Evolutionary conservation across 2,888 invertebrate species (phyloP), one percentile per base, ranked within the genome.

Genomic region (Callosobruchus maculatus): DNA sequence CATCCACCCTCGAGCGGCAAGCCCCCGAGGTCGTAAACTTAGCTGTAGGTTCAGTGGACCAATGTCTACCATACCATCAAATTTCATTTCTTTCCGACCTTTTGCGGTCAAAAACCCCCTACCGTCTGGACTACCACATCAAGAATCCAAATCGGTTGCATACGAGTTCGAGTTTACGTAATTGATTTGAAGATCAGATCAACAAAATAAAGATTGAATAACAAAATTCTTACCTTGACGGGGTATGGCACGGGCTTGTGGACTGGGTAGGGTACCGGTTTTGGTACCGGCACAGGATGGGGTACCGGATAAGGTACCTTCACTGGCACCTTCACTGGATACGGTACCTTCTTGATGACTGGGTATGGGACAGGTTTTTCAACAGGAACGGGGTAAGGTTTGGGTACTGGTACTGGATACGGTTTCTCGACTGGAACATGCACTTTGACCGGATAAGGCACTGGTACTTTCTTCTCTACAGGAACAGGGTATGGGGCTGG

Each of bases 401-500:
- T 88, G 0, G 88, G 88, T 0, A 90, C 83, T 74, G 82, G 83
- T 4, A 85, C 85, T 66, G 88, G 86, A 77, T 86, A 86, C 21
- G 88, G 88, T 75, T 86, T 86, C 77, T 89, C 88, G 67, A 89
- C 89, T 75, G 89, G 88, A 71, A 89, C 87, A n/a, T 85, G 78
- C 71, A 89, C 84, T 77, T 85, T 84, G 21, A 85, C 84, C 49
- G 84, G 85, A 70, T 85, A 84, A 0, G 89, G 87, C 18, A 88
- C 88, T 20, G 88, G 86, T 31, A 88, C 84, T 74, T 88, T 88
- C 77, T 89, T 89, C 79, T 88, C 88, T 49, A 90, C 88, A 26
- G 86, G 85, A 20, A 88, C 87, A 0, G 89, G 87, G 67, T 91
- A 89, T 0, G 91, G 92, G 0, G 90, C 89, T 0, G 91, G 90